Base-by-base conservation (phyloP, 2,797 vertebrate genomes). In the Chloroceryle inda region DNA sequence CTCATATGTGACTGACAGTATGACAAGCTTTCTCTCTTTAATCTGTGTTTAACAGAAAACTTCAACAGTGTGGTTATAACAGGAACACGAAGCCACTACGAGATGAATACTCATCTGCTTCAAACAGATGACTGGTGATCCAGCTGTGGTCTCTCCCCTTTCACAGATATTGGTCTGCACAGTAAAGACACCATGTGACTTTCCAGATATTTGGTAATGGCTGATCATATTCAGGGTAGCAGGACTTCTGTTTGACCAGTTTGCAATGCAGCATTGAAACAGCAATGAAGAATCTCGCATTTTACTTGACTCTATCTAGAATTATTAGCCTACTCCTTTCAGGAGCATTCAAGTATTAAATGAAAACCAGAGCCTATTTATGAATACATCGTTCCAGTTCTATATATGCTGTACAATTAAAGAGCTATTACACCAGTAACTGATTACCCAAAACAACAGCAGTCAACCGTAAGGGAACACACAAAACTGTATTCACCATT, bases 361-460 rank as follows among this genome's bases (percentile, higher is more conserved):
- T 91, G 91, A 86, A 96, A 91, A 92, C 37, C 56, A 92, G 40
- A 92, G 23, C 13, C 7, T 44, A 50, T 58, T 92, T 92, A 93
- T 86, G 61, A 86, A 84, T 49, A 72, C 26, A 31, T 84, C 92
- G 66, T 92, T 94, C 59, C 31, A 55, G 35, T 64, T 91, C 78
- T 93, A 35, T 88, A 47, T 80, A 31, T 58, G 23, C 31, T 67
- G 62, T 76, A 50, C 52, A 94, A 90, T 90, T 95, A 93, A 88
- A 78, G 71, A 89, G 35, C 66, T 92, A 63, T 89, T 95, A 31
- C 35, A 84, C 24, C 50, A 71, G 56, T 64, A 88, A 69, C 18
- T 68, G 77, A 80, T 95, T 94, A 82, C 20, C 84, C 55, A 88
- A 75, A 92, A 76, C 0, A 10, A 93, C 49, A 69, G 80, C 89